Evolutionary conservation across 2,113 vertebrate species (phyloP).

Genomic region (Mellivora capensis): DNA sequence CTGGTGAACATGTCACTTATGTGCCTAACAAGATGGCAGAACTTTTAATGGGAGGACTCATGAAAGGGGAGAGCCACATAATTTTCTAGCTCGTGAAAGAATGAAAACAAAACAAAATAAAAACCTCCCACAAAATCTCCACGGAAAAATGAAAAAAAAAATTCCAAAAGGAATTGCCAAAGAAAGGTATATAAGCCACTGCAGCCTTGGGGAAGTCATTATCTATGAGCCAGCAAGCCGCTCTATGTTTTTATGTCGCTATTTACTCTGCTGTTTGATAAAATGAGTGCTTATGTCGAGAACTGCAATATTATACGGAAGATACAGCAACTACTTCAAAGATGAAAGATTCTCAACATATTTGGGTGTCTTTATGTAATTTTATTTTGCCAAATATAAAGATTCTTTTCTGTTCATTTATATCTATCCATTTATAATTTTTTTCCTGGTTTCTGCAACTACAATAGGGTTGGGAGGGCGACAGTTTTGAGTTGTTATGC

Average conservation of each 20-base stretch:
- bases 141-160: slow-evolving; percentile 38
- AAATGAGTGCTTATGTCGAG: neutral
- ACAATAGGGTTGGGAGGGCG: neutral
- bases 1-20: slow-evolving; percentile 62
- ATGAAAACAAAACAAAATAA: slow-evolving; percentile 68
- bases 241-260: slow-evolving; percentile 21
- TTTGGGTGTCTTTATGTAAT: neutral
- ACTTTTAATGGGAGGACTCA: slow-evolving; percentile 63
- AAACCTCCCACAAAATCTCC: slow-evolving; percentile 36
- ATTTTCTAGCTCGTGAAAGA: slow-evolving; percentile 60
- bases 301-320: neutral
- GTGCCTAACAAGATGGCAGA: slow-evolving; percentile 56
- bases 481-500: neutral
- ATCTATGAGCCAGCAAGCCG: slow-evolving; percentile 30
- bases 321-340: neutral
- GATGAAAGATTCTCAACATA: neutral
- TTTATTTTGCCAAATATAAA: slow-evolving; percentile 31
- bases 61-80: neutral
- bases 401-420: neutral
- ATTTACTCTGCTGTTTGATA: slow-evolving; percentile 51
- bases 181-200: slow-evolving; percentile 42
- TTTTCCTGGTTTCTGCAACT: slow-evolving; percentile 1
- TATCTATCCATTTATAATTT: neutral
- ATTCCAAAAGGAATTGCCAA: slow-evolving; percentile 54
- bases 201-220: slow-evolving; percentile 34